Evolutionary conservation across 2,797 vertebrate genomes (phyloP), one percentile per base, ranked within the genome.

Genomic region (Lacerta viridis): DNA sequence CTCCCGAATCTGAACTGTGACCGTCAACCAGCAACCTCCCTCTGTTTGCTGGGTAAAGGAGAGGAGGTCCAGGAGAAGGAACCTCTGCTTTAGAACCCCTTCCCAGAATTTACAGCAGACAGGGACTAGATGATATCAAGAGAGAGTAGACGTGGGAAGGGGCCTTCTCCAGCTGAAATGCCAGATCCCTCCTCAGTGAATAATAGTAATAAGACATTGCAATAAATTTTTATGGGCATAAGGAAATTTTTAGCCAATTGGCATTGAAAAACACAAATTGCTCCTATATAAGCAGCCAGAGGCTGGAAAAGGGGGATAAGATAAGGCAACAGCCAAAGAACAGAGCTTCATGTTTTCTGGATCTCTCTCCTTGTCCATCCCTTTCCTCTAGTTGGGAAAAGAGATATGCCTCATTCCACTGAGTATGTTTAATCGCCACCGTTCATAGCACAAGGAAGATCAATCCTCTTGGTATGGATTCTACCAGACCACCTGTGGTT

Each of bases 1-100:
- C 98, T 80, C 98, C 98, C 0, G 98, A 99, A 68, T 98, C 98
- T 0, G 98, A 98, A 96, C 98, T 98, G 95, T 99, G 97, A 99
- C 0, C 78, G 33, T 0, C 5, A 75, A 85, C 89, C 7, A 89
- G 75, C 9, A 0, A 41, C 72, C 55, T 61, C 20, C 93, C 93
- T 87, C 91, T 92, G 33, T 91, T 92, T 92, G 0, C 66, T 41
- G 71, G 36, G 25, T 71, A 27, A 3, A 2, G 89, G 85, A 93
- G 88, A 93, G 87, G 69, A 94, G 89, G 89, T 77, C 68, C 25
- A 88, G 75, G 90, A 94, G 91, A 90, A 93, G 94, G 94, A 33
- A 91, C 77, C 89, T 90, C 91, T 84, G 79, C 84, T 87, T 88
- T 84, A 88, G 74, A 94, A 93, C 81, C 71, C 91, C 91, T 92